phyloP scores from a whole-genome alignment of 2,113 vertebrate species.

The Arvicanthis niloticus region DNA sequence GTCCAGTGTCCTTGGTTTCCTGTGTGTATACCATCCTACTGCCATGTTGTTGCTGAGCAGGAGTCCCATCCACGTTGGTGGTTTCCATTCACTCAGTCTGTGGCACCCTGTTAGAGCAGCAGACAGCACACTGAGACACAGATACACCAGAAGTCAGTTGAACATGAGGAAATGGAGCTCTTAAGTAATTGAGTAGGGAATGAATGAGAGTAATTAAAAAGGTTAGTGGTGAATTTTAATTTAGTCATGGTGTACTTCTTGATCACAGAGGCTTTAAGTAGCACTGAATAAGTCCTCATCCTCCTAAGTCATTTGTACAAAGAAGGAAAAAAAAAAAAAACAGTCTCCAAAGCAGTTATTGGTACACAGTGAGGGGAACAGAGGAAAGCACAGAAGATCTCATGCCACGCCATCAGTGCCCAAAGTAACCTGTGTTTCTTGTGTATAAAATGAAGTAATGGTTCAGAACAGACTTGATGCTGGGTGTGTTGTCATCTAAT shows the following conservation, averaged over 20 bases:
- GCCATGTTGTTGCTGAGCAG: not conserved
- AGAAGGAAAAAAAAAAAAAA: constrained; percentile 58
- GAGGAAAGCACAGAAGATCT: not conserved
- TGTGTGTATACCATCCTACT: not conserved
- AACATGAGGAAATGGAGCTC: not conserved
- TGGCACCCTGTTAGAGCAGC: not conserved
- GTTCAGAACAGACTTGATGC: constrained; percentile 31
- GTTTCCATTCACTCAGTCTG: not conserved
- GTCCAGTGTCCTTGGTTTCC: not conserved
- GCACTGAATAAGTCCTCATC: constrained; percentile 19
- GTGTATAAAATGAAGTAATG: not conserved
- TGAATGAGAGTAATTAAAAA: not conserved
- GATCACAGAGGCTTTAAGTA: not conserved
- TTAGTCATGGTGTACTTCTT: constrained; percentile 36
- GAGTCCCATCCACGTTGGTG: not conserved
- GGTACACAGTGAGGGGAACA: not conserved
- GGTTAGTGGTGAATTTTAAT: constrained; percentile 17
- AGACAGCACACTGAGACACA: not conserved
- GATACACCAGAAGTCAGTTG: not conserved
- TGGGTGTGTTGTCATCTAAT: not conserved
- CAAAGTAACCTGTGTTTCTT: constrained; percentile 49
- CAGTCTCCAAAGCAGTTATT: not conserved
- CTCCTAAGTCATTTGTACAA: constrained; percentile 7
- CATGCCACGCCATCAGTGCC: not conserved
- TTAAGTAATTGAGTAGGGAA: not conserved